Percentiles rank a stretch among this genome's conserved stretches.
Conservation (phyloP, 2,888 invertebrate genomes). For the Tineola bisselliella region DNA sequence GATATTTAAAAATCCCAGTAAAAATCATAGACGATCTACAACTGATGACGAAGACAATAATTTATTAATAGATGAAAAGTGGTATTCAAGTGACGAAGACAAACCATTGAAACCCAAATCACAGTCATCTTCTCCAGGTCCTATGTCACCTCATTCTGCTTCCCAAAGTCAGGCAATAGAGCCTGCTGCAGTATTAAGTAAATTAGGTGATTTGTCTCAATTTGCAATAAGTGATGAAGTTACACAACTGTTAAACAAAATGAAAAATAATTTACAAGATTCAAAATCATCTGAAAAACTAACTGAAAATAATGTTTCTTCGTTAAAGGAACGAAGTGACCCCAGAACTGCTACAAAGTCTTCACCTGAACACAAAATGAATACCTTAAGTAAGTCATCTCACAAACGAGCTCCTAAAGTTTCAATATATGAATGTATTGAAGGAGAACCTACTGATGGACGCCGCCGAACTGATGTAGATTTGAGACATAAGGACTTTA, state of each 20-base stretch:
- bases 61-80: constrained; percentile 70
- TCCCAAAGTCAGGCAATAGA: constrained; percentile 50
- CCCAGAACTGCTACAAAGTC: constrained; percentile 38
- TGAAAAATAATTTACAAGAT: constrained; percentile 62
- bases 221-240: constrained; percentile 79
- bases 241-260: constrained; percentile 72
- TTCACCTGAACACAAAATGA: constrained; percentile 44
- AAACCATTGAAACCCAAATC: constrained; percentile 58
- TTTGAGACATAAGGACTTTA: constrained; percentile 61
- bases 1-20: constrained; percentile 55
- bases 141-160: constrained; percentile 29
- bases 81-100: constrained; percentile 86
- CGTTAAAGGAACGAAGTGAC: constrained; percentile 39
- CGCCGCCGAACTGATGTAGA: constrained; percentile 61
- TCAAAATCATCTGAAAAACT: constrained; percentile 28
- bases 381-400: constrained; percentile 25
- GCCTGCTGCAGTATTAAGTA: constrained; percentile 65
- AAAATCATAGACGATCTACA: constrained; percentile 54
- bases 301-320: constrained; percentile 28
- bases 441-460: constrained; percentile 61
- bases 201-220: constrained; percentile 75
- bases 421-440: constrained; percentile 70
- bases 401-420: constrained; percentile 46
- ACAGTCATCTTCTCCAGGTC: constrained; percentile 42
- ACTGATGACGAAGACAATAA: constrained; percentile 70